phyloP scores from a whole-genome alignment of 2,113 vertebrate species.

The Aythya baeri region DNA sequence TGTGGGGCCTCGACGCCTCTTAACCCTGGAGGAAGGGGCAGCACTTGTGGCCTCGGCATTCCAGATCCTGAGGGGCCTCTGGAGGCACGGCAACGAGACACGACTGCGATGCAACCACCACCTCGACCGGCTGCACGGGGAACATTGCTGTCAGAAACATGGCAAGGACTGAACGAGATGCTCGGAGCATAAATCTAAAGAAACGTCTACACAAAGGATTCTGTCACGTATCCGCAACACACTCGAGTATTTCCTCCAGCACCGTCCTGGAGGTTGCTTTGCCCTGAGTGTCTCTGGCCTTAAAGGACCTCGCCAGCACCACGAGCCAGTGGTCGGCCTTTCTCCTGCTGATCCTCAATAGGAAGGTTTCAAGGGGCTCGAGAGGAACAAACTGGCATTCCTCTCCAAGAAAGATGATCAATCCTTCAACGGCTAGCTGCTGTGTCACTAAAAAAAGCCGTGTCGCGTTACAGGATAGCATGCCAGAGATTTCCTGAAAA shows the following conservation, averaged over 20 bases:
- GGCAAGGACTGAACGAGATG: not conserved
- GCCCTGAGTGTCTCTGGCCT: not conserved
- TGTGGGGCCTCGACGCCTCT: not conserved
- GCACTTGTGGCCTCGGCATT: not conserved
- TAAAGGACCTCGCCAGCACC: not conserved
- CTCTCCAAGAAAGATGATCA: not conserved
- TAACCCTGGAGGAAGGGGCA: not conserved
- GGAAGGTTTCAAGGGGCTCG: not conserved
- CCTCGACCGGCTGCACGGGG: not conserved
- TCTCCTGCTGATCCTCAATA: not conserved
- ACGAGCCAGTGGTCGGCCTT: not conserved
- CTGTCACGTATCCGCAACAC: not conserved
- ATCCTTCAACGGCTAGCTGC: not conserved
- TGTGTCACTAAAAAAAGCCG: not conserved
- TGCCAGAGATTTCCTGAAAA: not conserved
- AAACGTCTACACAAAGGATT: not conserved
- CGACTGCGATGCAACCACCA: fast-evolving
- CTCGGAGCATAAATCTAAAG: not conserved
- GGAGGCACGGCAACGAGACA: not conserved
- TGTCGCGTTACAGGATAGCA: not conserved
- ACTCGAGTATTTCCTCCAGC: fast-evolving
- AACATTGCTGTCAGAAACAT: not conserved
- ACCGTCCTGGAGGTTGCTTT: not conserved
- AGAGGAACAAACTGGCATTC: not conserved
- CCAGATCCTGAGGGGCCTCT: not conserved